A percentile compares a stretch with the other conserved stretches of the same genome.
phyloP scores from a whole-genome alignment of 2,113 vertebrate species.

The Amia ocellicauda region DNA sequence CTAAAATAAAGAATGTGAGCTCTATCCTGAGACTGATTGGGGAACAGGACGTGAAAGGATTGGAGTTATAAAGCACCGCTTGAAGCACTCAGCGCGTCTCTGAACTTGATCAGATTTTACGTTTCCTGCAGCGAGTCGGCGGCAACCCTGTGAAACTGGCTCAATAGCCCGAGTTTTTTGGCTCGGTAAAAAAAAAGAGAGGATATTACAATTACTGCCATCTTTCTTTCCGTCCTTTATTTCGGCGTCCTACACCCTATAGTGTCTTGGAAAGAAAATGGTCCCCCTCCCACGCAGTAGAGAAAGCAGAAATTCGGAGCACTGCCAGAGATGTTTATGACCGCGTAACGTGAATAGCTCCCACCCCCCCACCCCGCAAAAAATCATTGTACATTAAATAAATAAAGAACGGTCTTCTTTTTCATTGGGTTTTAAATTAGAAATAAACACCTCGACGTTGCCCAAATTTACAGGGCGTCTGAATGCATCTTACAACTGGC shows the following conservation, averaged over 20 bases:
- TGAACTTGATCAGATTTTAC: constrained; percentile 97
- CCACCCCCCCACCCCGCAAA: no score
- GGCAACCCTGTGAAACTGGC: constrained; percentile 72
- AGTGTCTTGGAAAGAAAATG: constrained; percentile 62
- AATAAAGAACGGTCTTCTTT: no score
- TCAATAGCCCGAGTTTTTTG: constrained; percentile 71
- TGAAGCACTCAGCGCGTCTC: constrained; percentile 85
- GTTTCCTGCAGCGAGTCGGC: constrained; percentile 91
- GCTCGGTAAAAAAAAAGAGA: constrained; percentile 64
- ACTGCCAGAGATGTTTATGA: constrained; percentile 52
- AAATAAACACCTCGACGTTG: no score
- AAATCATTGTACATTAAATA: no score
- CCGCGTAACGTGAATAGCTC: constrained; percentile 21
- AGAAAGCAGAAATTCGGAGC: constrained; percentile 53
- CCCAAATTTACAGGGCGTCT: no score
- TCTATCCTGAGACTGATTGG: constrained; percentile 73
- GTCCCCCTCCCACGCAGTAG: constrained; percentile 43
- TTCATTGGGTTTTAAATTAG: no score
- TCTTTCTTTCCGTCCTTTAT: constrained; percentile 78
- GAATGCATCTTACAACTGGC: no score
- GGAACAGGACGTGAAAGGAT: constrained; percentile 75
- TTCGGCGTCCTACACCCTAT: constrained; percentile 64
- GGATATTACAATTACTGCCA: constrained; percentile 83
- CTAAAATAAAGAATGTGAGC: constrained; percentile 80
- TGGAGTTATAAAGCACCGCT: constrained; percentile 87